Evolutionary conservation across 2,888 invertebrate genomes (phyloP), one percentile per base, ranked within the genome.

Genomic region (Ormia ochracea): DNA sequence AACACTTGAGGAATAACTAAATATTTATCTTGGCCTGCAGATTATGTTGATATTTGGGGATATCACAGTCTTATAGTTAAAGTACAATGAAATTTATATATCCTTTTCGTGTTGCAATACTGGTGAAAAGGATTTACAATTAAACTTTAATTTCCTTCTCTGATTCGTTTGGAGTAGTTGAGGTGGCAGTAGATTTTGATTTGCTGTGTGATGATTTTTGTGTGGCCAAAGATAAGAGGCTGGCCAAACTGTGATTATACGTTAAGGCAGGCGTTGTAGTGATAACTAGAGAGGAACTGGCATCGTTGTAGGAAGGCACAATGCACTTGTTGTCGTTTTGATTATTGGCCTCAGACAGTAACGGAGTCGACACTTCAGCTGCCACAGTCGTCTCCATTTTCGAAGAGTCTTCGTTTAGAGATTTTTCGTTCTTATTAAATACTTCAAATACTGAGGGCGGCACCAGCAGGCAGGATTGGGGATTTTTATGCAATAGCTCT

Each of bases 401-500:
- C 75, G 80, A 12, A 81, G 84, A 43, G 52, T 10, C 52, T 80
- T 73, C 58, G 65, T 59, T 58, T 17, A 17, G 4, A 3, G 80
- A 77, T 82, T 85, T 85, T 80, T 89, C 88, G 81, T 86, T 86
- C 81, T 80, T 83, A 50, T 82, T 84, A 83, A 88, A 88, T 56
- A 87, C 85, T 81, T 85, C 86, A 81, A 87, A 88, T 82, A 89
- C 85, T 81, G 86, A 85, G 6, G 89, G 88, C 83, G 88, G 88
- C 68, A 88, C 87, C 84, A 88, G 85, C 79, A 89, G 82, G 78
- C 89, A 88, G 72, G 88, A 85, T 70, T 85, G 82, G 26, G 88
- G 87, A 50, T 86, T 82, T 85, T 90, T 90, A 65, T 91, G 90
- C 83, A 93, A 87, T 85, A 92, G 90, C 85, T 92, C 91, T 84